These are phyloP conservation scores for Colletes collaris DNA, from an alignment of 2,888 invertebrate species.

Conservation along the genomic window DNA sequence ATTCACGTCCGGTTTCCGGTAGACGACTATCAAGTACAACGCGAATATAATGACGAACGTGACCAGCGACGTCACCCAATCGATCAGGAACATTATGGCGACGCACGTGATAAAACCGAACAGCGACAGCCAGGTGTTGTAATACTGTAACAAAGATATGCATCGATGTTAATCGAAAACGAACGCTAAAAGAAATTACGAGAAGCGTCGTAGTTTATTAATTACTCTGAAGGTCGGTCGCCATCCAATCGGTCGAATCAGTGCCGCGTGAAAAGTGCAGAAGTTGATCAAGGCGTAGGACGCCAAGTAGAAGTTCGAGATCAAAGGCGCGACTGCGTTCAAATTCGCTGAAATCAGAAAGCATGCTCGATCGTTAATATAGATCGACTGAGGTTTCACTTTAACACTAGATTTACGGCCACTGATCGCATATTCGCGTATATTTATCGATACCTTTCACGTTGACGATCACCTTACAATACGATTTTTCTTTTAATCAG, in stretches of 20 bases:
- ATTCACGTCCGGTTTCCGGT: constrained; percentile 97
- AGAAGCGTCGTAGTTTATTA: constrained; percentile 38
- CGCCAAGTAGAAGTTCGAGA: constrained; percentile 97
- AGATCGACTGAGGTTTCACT: too few relatives aligned
- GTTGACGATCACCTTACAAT: too few relatives aligned
- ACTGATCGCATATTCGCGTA: too few relatives aligned
- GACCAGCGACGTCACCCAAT: constrained; percentile 96
- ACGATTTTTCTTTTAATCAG: too few relatives aligned
- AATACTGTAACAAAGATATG: constrained; percentile 87
- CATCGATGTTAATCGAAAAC: neutral
- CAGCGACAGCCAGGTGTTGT: constrained; percentile 95
- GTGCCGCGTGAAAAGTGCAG: constrained; percentile 96
- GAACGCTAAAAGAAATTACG: too few relatives aligned
- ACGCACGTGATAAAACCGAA: constrained; percentile 92
- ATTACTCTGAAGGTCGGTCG: constrained; percentile 93
- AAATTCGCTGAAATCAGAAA: constrained; percentile 88
- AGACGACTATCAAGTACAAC: constrained; percentile 95
- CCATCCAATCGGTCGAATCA: constrained; percentile 95
- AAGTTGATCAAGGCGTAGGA: constrained; percentile 97
- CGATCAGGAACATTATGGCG: constrained; percentile 96
- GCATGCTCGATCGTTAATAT: too few relatives aligned
- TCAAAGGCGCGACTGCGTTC: constrained; percentile 95
- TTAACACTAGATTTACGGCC: too few relatives aligned
- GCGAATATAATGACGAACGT: constrained; percentile 95
- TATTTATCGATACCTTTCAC: too few relatives aligned